Evolutionary conservation across 2,113 vertebrate species (phyloP).

Genomic region (Ibidorhyncha struthersii): DNA sequence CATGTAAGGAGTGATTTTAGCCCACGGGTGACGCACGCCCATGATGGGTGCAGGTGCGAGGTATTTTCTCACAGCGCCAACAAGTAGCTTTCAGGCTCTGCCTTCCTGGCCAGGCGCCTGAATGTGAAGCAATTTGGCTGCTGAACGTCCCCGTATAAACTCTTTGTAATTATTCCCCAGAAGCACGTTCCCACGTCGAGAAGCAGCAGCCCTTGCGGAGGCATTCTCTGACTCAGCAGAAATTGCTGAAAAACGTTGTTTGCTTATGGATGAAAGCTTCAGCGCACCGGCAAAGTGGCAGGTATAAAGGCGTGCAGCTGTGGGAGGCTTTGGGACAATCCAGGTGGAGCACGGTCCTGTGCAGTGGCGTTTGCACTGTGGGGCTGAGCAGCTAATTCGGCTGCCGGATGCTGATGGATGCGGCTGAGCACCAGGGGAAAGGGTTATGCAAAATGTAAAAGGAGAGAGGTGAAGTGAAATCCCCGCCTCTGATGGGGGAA

Average conservation of each 20-base stretch:
- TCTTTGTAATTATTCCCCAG: slow-evolving; percentile 32
- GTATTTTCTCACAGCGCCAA: slow-evolving; percentile 5
- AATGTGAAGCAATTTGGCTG: slow-evolving; percentile 48
- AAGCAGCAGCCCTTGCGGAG: background rate
- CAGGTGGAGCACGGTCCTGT: background rate
- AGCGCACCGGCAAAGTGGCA: background rate
- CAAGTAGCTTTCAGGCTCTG: background rate
- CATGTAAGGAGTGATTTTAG: rapidly evolving
- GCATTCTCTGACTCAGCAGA: slow-evolving; percentile 53
- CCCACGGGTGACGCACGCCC: background rate
- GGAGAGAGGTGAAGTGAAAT: background rate
- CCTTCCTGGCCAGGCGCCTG: slow-evolving; percentile 30
- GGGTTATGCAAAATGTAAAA: background rate
- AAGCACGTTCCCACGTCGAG: slow-evolving; percentile 6
- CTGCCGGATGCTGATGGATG: background rate
- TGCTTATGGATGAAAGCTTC: background rate
- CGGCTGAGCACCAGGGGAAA: rapidly evolving
- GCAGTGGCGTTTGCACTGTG: no score
- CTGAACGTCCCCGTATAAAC: background rate
- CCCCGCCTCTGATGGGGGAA: background rate
- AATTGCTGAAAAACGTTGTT: background rate
- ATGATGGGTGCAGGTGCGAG: background rate
- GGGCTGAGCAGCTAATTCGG: background rate
- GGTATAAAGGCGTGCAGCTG: background rate
- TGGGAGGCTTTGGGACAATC: background rate